Evolutionary conservation across 1,140 invertebrate genomes (phyloP), one percentile per base, ranked within the genome.

Genomic region (Leptinotarsa lineolata): DNA sequence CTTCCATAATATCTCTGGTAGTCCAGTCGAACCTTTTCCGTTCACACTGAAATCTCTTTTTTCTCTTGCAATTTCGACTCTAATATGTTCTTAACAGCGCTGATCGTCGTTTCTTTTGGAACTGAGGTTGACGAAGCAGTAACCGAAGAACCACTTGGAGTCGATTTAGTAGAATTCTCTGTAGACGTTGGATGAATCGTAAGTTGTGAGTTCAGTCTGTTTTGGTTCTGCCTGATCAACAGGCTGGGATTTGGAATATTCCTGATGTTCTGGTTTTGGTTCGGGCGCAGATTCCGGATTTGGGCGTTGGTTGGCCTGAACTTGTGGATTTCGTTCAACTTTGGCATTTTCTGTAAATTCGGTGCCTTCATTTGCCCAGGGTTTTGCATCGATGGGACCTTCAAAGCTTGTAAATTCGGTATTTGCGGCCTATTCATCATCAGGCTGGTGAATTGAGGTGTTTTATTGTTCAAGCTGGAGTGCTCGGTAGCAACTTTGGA

Each of bases 241-340:
- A 83, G 46, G 74, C 82, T 83, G 1, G 83, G 83, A 77, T 84
- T 84, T n/a, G 82, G 82, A 39, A 84, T 84, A 66, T 80, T 84
- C 46, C 83, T 72, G n/a, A 83, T 82, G 67, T 75, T 80, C 54
- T 83, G 81, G 66, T 83, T 83, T 60, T 81, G 82, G 72, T 80
- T 80, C 0, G 82, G 82, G 12, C 82, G 72, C 54, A 80, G 46
- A 30, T 76, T 81, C 18, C 82, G 72, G 21, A 83, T 79, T 54
- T 81, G 82, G 13, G 83, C 66, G 68, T 78, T 81, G 20, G 69
- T 67, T 4, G 79, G 68, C n/a, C 80, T 68, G 54, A 81, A 82
- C 72, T 84, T 84, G 24, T 73, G 78, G n/a, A 84, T 83, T 67
- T 83, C 82, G 59, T 79, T 81, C 30, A 84, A 45, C 61, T 84